These are phyloP conservation scores for Nezara viridula DNA, from an alignment of 2,888 invertebrate species.

Conservation along the genomic window DNA sequence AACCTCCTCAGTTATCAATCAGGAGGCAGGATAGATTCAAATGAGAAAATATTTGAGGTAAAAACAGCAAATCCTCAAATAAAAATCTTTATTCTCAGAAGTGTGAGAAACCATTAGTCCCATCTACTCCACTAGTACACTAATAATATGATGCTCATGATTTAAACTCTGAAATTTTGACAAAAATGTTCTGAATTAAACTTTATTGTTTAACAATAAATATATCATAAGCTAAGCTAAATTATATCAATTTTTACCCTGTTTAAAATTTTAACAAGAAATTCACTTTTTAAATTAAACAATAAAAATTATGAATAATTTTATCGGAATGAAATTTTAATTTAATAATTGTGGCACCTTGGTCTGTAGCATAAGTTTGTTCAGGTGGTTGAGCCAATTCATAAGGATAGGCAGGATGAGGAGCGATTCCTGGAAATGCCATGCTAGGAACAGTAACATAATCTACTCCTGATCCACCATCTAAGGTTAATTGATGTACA, in stretches of 20 bases:
- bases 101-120: too few relatives aligned
- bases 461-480: slow-evolving; percentile 71
- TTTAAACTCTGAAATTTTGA: too few relatives aligned
- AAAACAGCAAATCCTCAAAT: too few relatives aligned
- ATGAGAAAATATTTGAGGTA: too few relatives aligned
- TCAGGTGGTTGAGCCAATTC: slow-evolving; percentile 63
- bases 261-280: neutral
- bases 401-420: slow-evolving; percentile 64
- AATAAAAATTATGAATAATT: neutral
- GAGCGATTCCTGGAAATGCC: slow-evolving; percentile 64
- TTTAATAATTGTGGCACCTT: slow-evolving; percentile 53
- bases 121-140: too few relatives aligned
- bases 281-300: neutral
- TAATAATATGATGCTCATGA: too few relatives aligned
- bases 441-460: slow-evolving; percentile 68
- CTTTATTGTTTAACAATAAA: too few relatives aligned
- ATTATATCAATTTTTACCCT: neutral
- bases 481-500: slow-evolving; percentile 64
- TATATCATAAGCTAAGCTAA: too few relatives aligned
- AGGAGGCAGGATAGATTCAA: too few relatives aligned
- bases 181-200: too few relatives aligned
- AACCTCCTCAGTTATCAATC: too few relatives aligned
- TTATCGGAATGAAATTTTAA: neutral
- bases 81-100: too few relatives aligned
- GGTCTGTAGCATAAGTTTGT: slow-evolving; percentile 62